Percentiles rank a stretch among this genome's conserved stretches.
These are phyloP conservation scores for Ophraella communa DNA, from an alignment of 2,888 invertebrate genomes.

Conservation along the genomic window DNA sequence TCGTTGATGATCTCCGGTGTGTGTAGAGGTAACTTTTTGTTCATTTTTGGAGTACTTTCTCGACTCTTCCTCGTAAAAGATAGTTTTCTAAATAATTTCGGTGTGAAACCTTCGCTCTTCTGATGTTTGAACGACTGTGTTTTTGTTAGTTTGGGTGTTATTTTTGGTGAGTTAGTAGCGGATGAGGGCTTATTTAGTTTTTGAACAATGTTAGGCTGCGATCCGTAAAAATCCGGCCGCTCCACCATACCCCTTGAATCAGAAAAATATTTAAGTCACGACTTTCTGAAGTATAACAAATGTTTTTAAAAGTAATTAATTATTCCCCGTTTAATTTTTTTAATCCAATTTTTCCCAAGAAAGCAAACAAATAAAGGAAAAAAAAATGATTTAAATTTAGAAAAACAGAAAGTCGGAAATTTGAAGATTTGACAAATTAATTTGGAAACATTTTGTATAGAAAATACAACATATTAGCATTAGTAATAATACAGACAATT, in stretches of 20 bases:
- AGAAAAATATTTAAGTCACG: constrained; percentile 43
- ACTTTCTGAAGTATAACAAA: background rate
- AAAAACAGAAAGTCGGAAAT: too few relatives aligned
- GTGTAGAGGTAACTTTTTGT: constrained; percentile 47
- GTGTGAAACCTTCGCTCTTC: constrained; percentile 51
- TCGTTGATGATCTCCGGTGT: constrained; percentile 44
- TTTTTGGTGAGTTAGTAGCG: constrained; percentile 56
- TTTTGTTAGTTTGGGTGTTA: constrained; percentile 58
- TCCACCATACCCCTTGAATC: constrained; percentile 55
- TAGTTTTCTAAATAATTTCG: constrained; percentile 56
- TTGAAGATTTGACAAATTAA: too few relatives aligned
- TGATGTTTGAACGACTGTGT: constrained; percentile 59
- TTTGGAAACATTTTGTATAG: too few relatives aligned
- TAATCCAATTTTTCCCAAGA: too few relatives aligned
- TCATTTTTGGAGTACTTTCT: constrained; percentile 50
- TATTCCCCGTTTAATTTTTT: too few relatives aligned
- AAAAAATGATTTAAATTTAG: too few relatives aligned
- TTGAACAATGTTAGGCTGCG: constrained; percentile 60
- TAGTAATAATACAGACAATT: too few relatives aligned
- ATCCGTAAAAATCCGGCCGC: constrained; percentile 57
- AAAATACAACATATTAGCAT: too few relatives aligned
- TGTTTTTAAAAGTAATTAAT: too few relatives aligned
- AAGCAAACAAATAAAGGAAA: too few relatives aligned
- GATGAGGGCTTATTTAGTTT: constrained; percentile 51
- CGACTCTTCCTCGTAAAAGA: constrained; percentile 51